Evolutionary conservation across 2,888 invertebrate genomes (phyloP).

Genomic region (Stegophylla sp.): DNA sequence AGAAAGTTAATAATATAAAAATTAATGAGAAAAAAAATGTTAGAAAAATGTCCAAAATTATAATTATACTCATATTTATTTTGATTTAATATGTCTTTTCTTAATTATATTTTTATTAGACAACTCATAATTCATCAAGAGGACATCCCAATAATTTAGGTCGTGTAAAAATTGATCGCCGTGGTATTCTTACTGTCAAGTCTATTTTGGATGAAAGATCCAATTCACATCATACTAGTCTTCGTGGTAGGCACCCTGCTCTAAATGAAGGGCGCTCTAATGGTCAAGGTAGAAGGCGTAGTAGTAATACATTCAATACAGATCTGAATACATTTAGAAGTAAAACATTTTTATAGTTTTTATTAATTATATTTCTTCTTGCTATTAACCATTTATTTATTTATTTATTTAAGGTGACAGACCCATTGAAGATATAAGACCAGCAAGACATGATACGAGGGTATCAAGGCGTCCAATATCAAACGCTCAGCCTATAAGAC

Average conservation of each 20-base stretch:
- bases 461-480: slow-evolving; percentile 13
- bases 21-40: too few relatives aligned
- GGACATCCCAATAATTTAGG: slow-evolving; percentile 25
- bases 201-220: slow-evolving; percentile 50
- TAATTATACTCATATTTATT: too few relatives aligned
- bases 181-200: slow-evolving; percentile 54
- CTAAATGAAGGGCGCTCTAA: slow-evolving; percentile 20
- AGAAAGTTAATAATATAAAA: too few relatives aligned
- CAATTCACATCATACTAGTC: background rate
- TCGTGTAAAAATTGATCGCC: slow-evolving; percentile 54
- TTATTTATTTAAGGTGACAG: slow-evolving; percentile 41
- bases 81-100: background rate
- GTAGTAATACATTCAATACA: slow-evolving; percentile 45
- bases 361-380: background rate
- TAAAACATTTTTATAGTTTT: slow-evolving; percentile 13
- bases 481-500: slow-evolving; percentile 22
- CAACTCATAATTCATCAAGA: slow-evolving; percentile 8
- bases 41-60: too few relatives aligned
- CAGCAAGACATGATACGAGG: slow-evolving; percentile 34
- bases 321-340: slow-evolving; percentile 52
- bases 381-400: background rate
- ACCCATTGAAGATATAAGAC: slow-evolving; percentile 40
- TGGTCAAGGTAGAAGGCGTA: slow-evolving; percentile 30
- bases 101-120: background rate
- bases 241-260: slow-evolving; percentile 2